phyloP scores from a whole-genome alignment of 2,113 vertebrate genomes.

The Labeo catla region DNA sequence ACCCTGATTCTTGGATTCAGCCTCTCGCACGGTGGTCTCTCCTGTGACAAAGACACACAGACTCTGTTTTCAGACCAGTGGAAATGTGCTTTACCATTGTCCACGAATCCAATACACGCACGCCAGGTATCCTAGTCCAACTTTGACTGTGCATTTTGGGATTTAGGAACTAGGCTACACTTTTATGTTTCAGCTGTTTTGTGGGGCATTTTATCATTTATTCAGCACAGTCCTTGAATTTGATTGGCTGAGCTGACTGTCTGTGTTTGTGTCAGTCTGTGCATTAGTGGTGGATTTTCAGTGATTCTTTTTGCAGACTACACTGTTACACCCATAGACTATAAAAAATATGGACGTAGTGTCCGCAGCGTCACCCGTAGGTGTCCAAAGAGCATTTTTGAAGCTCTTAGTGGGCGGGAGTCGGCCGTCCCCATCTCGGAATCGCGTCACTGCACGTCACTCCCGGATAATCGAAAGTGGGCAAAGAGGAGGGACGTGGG shows the following conservation, averaged over 20 bases:
- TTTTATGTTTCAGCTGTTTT: neutral
- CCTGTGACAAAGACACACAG: slow-evolving; percentile 10
- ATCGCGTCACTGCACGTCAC: no score
- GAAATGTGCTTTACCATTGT: neutral
- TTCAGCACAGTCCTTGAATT: neutral
- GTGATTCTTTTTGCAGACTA: neutral
- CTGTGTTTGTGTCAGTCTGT: neutral
- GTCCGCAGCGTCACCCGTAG: no score
- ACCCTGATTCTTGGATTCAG: slow-evolving; percentile 13
- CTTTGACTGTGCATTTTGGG: neutral
- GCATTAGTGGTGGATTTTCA: neutral
- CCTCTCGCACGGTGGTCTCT: slow-evolving; percentile 13
- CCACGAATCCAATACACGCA: neutral
- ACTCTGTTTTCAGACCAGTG: slow-evolving; percentile 11
- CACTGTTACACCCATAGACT: neutral
- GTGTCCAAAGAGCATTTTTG: no score
- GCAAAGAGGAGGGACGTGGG: no score
- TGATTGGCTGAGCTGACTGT: neutral
- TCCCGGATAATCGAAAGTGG: no score
- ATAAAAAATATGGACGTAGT: no score
- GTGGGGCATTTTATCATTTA: neutral
- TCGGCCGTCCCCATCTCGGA: no score
- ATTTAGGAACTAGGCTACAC: neutral
- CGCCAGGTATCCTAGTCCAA: neutral
- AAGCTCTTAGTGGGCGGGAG: no score